Evolutionary conservation across 2,113 vertebrate species (phyloP).

Genomic region (Boulengeromyrus knoepffleri): DNA sequence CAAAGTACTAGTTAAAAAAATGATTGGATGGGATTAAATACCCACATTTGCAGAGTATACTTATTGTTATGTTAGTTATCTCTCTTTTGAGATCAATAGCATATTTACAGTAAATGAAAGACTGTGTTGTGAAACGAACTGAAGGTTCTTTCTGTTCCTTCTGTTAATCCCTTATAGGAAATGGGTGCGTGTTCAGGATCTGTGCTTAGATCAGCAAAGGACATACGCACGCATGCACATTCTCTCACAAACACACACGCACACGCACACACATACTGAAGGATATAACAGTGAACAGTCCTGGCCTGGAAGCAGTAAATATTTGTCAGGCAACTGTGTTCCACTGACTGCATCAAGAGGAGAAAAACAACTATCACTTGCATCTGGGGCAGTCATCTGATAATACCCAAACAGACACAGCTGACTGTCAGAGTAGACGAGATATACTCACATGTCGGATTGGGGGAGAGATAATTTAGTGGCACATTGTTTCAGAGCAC

Average conservation of each 20-base stretch:
- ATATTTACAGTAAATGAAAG: constrained; percentile 8
- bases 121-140: neutral
- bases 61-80: neutral
- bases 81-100: neutral
- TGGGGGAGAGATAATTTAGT: neutral
- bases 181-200: neutral
- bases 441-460: neutral
- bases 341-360: neutral
- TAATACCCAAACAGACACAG: neutral
- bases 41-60: neutral
- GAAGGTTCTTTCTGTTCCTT: neutral
- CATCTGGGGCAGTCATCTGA: neutral
- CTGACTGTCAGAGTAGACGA: neutral
- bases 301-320: neutral
- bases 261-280: neutral
- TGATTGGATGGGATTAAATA: neutral
- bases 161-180: neutral
- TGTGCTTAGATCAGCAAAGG: neutral
- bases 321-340: neutral
- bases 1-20: neutral
- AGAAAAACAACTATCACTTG: neutral
- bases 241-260: neutral
- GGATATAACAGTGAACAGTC: neutral
- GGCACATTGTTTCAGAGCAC: neutral
- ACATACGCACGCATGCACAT: neutral